Percentiles rank a stretch among this genome's conserved stretches.
These are phyloP conservation scores for Doris montereyensis DNA, from an alignment of 2,888 invertebrate genomes.

Conservation along the genomic window DNA sequence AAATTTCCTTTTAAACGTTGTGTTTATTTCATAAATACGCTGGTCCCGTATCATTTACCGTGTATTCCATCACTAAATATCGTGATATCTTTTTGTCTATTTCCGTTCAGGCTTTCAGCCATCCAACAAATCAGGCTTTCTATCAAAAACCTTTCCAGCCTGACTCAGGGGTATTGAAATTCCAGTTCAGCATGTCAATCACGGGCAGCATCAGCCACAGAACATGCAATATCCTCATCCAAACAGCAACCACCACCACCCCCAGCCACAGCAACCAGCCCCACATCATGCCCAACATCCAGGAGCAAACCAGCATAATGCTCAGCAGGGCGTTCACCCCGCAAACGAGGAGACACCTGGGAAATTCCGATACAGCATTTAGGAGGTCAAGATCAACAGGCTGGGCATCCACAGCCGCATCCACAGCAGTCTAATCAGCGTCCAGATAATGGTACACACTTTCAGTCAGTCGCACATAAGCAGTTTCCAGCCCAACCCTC, in stretches of 20 bases:
- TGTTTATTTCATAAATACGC: too few relatives aligned
- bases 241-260: neutral
- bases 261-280: neutral
- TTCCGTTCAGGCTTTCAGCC: too few relatives aligned
- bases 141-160: too few relatives aligned
- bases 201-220: slow-evolving; percentile 11
- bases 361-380: slow-evolving; percentile 52
- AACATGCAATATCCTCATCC: slow-evolving; percentile 22
- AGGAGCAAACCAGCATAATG: neutral
- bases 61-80: too few relatives aligned
- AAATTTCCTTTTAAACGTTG: too few relatives aligned
- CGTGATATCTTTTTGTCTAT: too few relatives aligned
- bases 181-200: slow-evolving; percentile 54
- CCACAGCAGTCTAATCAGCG: too few relatives aligned
- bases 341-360: slow-evolving; percentile 42
- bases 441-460: too few relatives aligned
- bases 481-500: too few relatives aligned
- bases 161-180: slow-evolving; percentile 45
- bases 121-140: too few relatives aligned
- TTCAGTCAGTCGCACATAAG: too few relatives aligned
- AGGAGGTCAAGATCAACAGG: slow-evolving; percentile 27
- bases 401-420: slow-evolving; percentile 3
- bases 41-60: too few relatives aligned
- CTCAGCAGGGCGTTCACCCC: slow-evolving; percentile 26
- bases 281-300: neutral